Percentiles rank a stretch among this genome's conserved stretches.
Evolutionary conservation across 1,140 invertebrate species (phyloP).

Genomic region (Halyomorpha halys): DNA sequence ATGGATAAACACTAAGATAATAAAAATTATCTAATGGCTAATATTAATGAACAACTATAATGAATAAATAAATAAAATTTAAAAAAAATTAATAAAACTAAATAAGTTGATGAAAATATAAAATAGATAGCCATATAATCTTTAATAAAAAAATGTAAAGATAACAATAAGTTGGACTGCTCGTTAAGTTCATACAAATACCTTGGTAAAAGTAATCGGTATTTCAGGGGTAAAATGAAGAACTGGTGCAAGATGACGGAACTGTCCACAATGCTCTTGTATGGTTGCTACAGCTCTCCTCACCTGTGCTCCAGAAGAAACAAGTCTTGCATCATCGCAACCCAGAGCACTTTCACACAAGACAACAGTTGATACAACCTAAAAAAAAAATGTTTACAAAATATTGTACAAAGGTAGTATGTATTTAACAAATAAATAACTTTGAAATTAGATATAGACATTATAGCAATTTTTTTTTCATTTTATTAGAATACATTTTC

Average conservation of each 20-base stretch:
- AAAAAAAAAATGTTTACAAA: too few relatives aligned
- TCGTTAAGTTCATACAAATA: slow-evolving; percentile 32
- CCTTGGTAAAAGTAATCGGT: slow-evolving; percentile 53
- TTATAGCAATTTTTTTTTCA: too few relatives aligned
- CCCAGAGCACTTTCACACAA: slow-evolving; percentile 47
- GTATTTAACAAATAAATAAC: too few relatives aligned
- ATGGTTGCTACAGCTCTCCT: slow-evolving; percentile 43
- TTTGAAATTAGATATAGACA: too few relatives aligned
- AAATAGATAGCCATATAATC: slow-evolving; percentile 14
- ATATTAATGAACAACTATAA: too few relatives aligned
- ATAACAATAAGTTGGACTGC: too few relatives aligned
- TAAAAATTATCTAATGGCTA: too few relatives aligned
- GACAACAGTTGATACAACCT: slow-evolving; percentile 45
- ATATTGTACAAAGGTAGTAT: too few relatives aligned
- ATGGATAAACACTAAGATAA: too few relatives aligned
- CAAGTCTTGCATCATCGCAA: slow-evolving; percentile 46
- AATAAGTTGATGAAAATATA: neutral
- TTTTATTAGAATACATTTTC: too few relatives aligned
- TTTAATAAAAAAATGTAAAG: neutral
- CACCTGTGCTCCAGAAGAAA: slow-evolving; percentile 40
- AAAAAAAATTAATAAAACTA: neutral
- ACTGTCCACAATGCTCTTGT: slow-evolving; percentile 50
- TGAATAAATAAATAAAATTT: neutral
- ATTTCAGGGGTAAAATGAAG: slow-evolving; percentile 46
- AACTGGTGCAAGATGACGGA: slow-evolving; percentile 44